Conservation (phyloP, 2,797 vertebrate species). For the Danio aesculapii region DNA sequence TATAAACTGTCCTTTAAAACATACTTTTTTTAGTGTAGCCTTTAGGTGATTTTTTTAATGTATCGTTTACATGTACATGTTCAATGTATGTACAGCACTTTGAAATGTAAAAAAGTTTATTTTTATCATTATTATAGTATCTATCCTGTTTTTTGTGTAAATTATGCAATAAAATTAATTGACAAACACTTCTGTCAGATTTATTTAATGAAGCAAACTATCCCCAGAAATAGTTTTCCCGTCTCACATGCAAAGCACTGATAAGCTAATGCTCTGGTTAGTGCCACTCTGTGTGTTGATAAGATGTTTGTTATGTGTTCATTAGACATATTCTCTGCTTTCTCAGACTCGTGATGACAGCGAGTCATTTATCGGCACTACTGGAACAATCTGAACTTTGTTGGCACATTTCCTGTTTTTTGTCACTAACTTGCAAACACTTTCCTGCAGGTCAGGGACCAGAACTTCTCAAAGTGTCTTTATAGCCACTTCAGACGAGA, state of each 20-base stretch:
- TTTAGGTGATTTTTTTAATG: too few relatives aligned
- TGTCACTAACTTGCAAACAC: constrained; percentile 45
- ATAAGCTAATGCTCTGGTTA: constrained; percentile 18
- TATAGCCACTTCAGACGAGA: constrained; percentile 55
- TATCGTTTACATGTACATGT: too few relatives aligned
- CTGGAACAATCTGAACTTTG: constrained; percentile 61
- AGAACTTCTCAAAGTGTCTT: constrained; percentile 51
- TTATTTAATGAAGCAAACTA: neutral
- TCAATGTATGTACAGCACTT: too few relatives aligned
- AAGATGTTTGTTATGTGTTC: constrained; percentile 42
- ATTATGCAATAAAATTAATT: too few relatives aligned
- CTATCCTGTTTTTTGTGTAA: too few relatives aligned
- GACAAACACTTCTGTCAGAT: too few relatives aligned
- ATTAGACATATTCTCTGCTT: constrained; percentile 44
- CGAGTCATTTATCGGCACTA: constrained; percentile 52
- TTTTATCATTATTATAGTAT: too few relatives aligned
- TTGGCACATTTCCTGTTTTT: constrained; percentile 60
- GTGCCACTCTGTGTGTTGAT: constrained; percentile 40
- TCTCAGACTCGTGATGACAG: constrained; percentile 47
- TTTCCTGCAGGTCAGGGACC: constrained; percentile 55
- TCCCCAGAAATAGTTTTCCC: constrained; percentile 1
- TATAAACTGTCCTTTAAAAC: too few relatives aligned
- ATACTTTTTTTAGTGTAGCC: too few relatives aligned
- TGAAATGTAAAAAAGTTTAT: too few relatives aligned
- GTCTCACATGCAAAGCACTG: neutral